Base-by-base conservation (phyloP, 2,113 vertebrate genomes). In the Nibea albiflora region DNA sequence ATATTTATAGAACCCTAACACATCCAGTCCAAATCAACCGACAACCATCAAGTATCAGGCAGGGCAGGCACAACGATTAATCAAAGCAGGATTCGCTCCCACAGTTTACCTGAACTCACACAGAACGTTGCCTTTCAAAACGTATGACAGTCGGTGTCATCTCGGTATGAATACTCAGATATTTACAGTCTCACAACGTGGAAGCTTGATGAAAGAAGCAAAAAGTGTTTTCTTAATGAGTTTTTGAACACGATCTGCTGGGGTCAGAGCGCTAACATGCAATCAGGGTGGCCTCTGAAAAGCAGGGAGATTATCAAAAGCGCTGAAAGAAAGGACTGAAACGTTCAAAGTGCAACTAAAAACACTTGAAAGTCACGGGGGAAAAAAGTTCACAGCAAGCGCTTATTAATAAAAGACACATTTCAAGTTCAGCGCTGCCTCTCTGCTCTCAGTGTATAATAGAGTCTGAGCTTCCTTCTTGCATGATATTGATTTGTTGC, bases 221-320 rank as follows among this genome's bases (percentile, higher is more conserved):
- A 66, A 88, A 16, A 74, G 58, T 65, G 47, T 73, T 90, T 83
- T 52, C 35, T 57, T 76, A 83, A 73, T 83, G 24, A 60, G 78
- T 78, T 85, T 69, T 66, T 54, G 69, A 78, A 80, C 80, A 71
- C 4, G 15, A 73, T 71, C 39, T 57, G 52, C 65, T 60, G 46
- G 76, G 89, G 90, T 93, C 90, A 91, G 72, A 92, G 80, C 63
- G 69, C 79, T 53, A 85, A 88, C 60, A 87, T 53, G 77, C 73
- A 84, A 85, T 84, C 76, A 86, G 56, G 3, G 10, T 39, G 85
- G 76, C 85, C 82, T 90, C 78, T 70, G 44, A 77, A 64, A 84
- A 47, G 58, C 56, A 58, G 57, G 14, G 65, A 83, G 84, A 91
- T 91, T 88, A 85, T 67, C 39, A 42, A 19, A 61, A 65, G 56